A percentile compares a stretch with the other conserved stretches of the same genome.
phyloP scores from a whole-genome alignment of 2,797 vertebrate genomes.

The Ptychobarbus kaznakovi region DNA sequence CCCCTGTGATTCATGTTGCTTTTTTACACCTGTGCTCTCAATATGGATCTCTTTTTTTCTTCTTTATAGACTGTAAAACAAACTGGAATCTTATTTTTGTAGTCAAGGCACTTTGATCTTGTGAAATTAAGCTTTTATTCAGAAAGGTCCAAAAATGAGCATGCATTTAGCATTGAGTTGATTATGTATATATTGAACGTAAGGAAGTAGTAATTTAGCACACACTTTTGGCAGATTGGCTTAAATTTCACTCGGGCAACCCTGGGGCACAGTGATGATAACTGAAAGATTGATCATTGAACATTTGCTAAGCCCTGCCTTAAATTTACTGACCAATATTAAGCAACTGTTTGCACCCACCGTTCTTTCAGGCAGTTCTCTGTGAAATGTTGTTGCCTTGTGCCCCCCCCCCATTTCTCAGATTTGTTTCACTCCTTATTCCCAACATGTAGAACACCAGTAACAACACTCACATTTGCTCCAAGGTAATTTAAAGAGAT shows the following conservation, averaged over 20 bases:
- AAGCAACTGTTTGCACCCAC: background rate
- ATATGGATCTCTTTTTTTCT: background rate
- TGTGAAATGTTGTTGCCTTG: background rate
- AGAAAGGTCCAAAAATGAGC: background rate
- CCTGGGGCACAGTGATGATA: background rate
- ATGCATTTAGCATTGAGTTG: background rate
- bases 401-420: background rate
- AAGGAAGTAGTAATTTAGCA: background rate
- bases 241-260: background rate
- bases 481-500: background rate
- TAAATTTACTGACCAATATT: background rate
- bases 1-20: background rate
- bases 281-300: background rate
- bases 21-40: slow-evolving; percentile 21
- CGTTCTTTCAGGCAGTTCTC: background rate
- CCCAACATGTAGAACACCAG: background rate
- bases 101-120: background rate
- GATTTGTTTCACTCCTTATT: background rate
- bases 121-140: background rate
- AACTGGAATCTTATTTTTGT: background rate
- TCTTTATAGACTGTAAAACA: background rate
- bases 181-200: background rate
- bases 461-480: background rate
- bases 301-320: background rate
- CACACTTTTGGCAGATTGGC: background rate